Base-by-base conservation (phyloP, 2,888 invertebrate species). In the Tortricodes alternella region DNA sequence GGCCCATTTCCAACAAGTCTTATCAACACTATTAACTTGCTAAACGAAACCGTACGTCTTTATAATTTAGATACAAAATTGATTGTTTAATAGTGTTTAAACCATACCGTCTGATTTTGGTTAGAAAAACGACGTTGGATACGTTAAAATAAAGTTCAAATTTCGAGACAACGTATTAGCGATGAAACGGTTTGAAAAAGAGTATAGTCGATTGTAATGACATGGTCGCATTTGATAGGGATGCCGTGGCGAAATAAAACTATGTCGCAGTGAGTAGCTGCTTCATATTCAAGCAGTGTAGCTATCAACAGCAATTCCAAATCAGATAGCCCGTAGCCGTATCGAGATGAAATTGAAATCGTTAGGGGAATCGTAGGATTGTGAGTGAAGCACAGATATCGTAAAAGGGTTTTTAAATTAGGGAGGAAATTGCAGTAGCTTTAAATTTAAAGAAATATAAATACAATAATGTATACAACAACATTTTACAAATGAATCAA, bases 291-390 rank as follows among this genome's bases (percentile, higher is more conserved):
- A 78, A 74, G 65, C 71, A 64, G 74, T 74, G 79, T 70, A 67
- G 72, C 73, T 71, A 78, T 79, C 78, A 71, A 71, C 74, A 64
- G 69, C 73, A 65, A 73, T 79, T 76, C 63, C 64, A 66, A 78
- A 78, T 76, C 76, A 69, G 71, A 80, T 81, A 78, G 79, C 76
- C 66, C 63, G 73, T 71, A 67, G 67, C 59, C 62, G 68, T 63
- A 74, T 77, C 68, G 66, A 73, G 78, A 83, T 81, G 76, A 78
- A 77, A 82, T 79, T 80, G 76, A 78, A 78, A 80, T 83, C 73
- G 79, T 78, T 81, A 74, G 74, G 74, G 71, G 73, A 79, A 75
- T 29, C n/a, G 29, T 29, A n/a, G 64, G 68, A 74, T 74, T 66
- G 79, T 82, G 77, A 71, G 71, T 66, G 52, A 53, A 34, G 53